Conservation (phyloP, 1,140 invertebrate genomes). For the Orussus abietinus region DNA sequence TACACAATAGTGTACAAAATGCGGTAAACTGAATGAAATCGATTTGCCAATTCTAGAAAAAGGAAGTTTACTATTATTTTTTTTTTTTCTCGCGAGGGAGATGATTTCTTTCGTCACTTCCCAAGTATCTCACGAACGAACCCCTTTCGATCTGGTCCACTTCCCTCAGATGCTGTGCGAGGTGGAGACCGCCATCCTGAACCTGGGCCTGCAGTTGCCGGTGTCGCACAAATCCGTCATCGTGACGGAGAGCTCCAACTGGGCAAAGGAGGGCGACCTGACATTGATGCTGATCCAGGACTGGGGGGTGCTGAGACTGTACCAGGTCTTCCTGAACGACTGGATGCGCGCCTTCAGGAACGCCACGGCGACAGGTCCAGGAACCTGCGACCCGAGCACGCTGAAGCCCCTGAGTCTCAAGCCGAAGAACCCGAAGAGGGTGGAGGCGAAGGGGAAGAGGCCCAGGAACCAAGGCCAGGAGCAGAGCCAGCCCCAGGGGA, state of each 20-base stretch:
- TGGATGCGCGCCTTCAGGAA: conserved; percentile 45
- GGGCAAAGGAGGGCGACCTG: conserved; percentile 44
- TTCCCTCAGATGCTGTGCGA: conserved; percentile 49
- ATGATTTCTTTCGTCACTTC: too few species aligned
- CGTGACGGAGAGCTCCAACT: conserved; percentile 38
- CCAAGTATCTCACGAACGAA: too few species aligned
- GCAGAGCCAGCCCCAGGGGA: background rate
- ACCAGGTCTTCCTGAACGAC: conserved; percentile 45
- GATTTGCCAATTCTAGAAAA: too few species aligned
- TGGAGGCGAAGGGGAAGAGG: conserved; percentile 18
- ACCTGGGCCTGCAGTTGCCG: conserved; percentile 34
- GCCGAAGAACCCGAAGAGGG: conserved; percentile 22
- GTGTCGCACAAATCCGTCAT: conserved; percentile 23
- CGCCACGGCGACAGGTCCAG: conserved; percentile 34
- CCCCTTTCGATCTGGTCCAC: too few species aligned
- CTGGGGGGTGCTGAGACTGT: conserved; percentile 46
- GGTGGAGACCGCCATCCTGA: conserved; percentile 47
- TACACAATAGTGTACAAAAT: too few species aligned
- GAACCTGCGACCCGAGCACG: conserved; percentile 33
- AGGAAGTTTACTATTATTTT: too few species aligned
- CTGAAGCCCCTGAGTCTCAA: conserved; percentile 19
- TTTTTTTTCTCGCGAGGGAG: too few species aligned
- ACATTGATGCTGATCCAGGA: conserved; percentile 50
- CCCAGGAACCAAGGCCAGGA: conserved; percentile 17
- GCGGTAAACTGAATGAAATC: too few species aligned